Percentiles rank a stretch among this genome's conserved stretches.
These are phyloP conservation scores for Recurvirostra avosetta DNA, from an alignment of 2,113 vertebrate genomes.

Conservation along the genomic window DNA sequence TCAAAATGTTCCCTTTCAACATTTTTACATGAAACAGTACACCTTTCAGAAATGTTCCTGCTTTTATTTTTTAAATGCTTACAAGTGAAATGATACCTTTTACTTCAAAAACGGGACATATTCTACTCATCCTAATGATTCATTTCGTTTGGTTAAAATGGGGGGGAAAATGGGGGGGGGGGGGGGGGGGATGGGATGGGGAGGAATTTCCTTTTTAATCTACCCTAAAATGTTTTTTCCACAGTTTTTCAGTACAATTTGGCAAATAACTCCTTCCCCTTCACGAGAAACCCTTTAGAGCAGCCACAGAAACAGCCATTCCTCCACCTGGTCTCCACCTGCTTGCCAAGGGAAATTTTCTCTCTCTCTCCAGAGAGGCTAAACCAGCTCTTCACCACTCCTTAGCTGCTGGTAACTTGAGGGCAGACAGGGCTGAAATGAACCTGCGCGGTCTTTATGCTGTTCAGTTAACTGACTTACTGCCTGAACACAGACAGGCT, in stretches of 20 bases:
- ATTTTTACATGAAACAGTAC: not conserved
- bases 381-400: not conserved
- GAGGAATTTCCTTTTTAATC: not conserved
- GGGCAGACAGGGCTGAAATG: not conserved
- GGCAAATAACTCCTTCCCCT: not conserved
- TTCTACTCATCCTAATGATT: not conserved
- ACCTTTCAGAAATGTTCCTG: slow-evolving; percentile 12
- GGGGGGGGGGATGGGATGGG: too few relatives aligned
- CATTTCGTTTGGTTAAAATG: not conserved
- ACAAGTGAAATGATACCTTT: slow-evolving; percentile 4
- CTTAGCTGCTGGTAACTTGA: not conserved
- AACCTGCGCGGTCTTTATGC: not conserved
- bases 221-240: not conserved
- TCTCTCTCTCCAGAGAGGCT: not conserved
- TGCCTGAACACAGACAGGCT: not conserved
- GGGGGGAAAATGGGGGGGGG: rapidly evolving
- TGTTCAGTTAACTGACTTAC: not conserved
- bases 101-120: not conserved
- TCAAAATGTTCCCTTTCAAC: slow-evolving; percentile 37
- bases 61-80: not conserved
- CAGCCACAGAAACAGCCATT: not conserved
- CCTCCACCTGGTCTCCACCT: not conserved
- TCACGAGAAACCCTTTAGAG: not conserved
- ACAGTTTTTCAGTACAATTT: not conserved
- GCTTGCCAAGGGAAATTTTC: not conserved